Evolutionary conservation across 2,888 invertebrate genomes (phyloP), one percentile per base, ranked within the genome.

Genomic region (Drosophila phalerata): DNA sequence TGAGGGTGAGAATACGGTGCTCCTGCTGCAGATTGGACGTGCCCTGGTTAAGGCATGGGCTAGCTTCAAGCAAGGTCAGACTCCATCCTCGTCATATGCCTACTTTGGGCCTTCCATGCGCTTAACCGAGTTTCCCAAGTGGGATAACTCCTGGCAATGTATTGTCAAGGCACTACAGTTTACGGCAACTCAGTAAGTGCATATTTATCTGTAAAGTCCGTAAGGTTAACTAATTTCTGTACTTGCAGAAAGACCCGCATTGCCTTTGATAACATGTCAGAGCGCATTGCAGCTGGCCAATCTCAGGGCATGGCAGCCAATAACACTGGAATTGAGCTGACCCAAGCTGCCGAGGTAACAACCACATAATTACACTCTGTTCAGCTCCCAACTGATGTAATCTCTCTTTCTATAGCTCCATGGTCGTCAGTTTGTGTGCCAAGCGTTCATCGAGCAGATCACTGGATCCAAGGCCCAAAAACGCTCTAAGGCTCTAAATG

Each of bases 1-100:
- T 91, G 98, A 99, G 93, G 98, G 99, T 0, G 98, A 99, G 93
- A 98, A 99, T 92, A 98, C 98, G 0, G 98, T 99, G 42, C 94
- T 99, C 88, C 93, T 96, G 62, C 93, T 98, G 65, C 98, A 99
- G 93, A 97, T 97, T 4, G 98, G 98, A 6, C 94, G 96, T 71
- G 97, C 95, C 90, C 93, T 97, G 37, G 94, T 97, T 74, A 97
- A 97, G 93, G 94, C 95, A 3, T 96, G 95, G 95, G 94, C 95
- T 81, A 95, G 95, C 76, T 95, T 95, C 0, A 81, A 92, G 6
- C 94, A 94, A 43, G 94, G 95, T 0, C 92, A 94, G 57, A 74
- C 92, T 0, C 89, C 96, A 65, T 94, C 95, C 0, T 94, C 95
- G 0, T 96, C 97, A 0, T 95, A 96, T 25, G 91, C 93, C 38